These are phyloP conservation scores for Trematocara nigrifrons DNA, from an alignment of 2,113 vertebrate genomes.

Conservation along the genomic window DNA sequence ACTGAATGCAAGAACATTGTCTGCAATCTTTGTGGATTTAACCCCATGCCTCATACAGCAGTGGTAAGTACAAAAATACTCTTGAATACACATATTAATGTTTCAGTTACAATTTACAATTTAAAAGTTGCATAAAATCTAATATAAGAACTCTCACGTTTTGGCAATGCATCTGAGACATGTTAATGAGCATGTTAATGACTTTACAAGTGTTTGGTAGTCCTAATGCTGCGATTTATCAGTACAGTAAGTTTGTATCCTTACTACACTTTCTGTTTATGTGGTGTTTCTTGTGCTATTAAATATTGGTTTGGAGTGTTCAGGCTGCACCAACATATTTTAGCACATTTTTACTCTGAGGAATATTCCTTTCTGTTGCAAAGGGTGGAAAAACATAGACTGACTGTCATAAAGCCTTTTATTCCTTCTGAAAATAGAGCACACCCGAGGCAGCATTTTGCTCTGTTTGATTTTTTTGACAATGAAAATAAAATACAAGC, in stretches of 20 bases:
- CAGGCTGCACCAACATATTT: background rate
- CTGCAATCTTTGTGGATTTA: constrained; percentile 98
- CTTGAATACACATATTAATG: background rate
- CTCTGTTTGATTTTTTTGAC: background rate
- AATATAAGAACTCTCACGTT: background rate
- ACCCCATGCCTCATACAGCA: constrained; percentile 84
- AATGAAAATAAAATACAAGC: background rate
- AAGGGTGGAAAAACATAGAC: background rate
- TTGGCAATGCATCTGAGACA: background rate
- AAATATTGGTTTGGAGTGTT: background rate
- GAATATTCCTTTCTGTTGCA: background rate
- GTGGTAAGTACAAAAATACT: constrained; percentile 74
- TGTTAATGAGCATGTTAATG: background rate
- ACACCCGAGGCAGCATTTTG: background rate
- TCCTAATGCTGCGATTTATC: background rate
- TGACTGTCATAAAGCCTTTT: background rate
- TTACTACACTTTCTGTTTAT: background rate
- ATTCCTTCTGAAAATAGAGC: background rate
- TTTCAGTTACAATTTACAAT: background rate
- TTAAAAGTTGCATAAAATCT: background rate
- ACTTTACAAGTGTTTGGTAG: background rate
- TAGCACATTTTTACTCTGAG: background rate
- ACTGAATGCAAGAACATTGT: constrained; percentile 88
- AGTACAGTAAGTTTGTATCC: background rate
- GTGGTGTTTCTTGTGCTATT: background rate